Evolutionary conservation across 2,797 vertebrate species (phyloP), one percentile per base, ranked within the genome.

Genomic region (Chromis chromis): DNA sequence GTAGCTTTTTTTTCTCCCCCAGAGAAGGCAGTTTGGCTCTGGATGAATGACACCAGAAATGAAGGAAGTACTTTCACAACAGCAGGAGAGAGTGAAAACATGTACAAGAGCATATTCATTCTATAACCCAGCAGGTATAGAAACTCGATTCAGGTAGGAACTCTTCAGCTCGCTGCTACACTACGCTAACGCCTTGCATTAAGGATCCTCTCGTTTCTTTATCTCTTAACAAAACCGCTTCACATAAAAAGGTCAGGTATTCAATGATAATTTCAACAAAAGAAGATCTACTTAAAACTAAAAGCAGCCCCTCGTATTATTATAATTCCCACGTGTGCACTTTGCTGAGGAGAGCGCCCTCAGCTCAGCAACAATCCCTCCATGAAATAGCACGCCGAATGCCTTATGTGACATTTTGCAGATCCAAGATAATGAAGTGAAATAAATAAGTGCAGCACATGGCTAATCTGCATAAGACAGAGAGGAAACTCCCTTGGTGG

Each of bases 401-500:
- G 84, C 84, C 71, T 93, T 94, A 93, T 90, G 89, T 95, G 94
- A 90, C 94, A 92, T 95, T 95, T 96, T 80, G 86, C 86, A 91
- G 81, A 90, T 89, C 85, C 82, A 63, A 85, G 83, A 92, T 90
- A 92, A 92, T 94, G 86, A 96, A 90, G 95, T 95, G 91, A 95
- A 96, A 96, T 95, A 96, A 94, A 96, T 96, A 95, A 95, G 87
- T 93, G 94, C 91, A 95, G 96, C 98, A 98, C 97, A 97, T 97
- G 97, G 97, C 97, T 98, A 95, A 99, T 99, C 97, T 98, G 96
- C 97, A 98, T 98, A 96, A 96, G 95, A 94, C 95, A 95, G 95
- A 96, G 95, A 95, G 95, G 95, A 95, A 87, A 96, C 94, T 88
- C 95, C 93, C 95, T 95, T 96, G 96, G 96, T 94, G 94, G 95